A percentile compares a stretch with the other conserved stretches of the same genome.
These are phyloP conservation scores for Salmo trutta DNA, from an alignment of 2,797 vertebrate species.

Conservation along the genomic window DNA sequence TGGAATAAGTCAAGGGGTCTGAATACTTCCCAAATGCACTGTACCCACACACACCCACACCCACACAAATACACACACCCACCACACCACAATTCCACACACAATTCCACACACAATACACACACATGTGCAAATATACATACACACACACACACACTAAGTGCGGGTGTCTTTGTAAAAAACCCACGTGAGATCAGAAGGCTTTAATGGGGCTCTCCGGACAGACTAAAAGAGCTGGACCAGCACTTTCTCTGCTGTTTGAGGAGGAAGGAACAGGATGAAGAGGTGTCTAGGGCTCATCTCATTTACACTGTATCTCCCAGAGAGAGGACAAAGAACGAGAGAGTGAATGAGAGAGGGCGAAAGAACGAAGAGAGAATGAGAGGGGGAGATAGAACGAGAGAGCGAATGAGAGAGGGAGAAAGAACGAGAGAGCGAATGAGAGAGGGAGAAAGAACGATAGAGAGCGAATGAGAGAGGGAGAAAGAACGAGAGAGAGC, in stretches of 20 bases:
- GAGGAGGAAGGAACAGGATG: not conserved
- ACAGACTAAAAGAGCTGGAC: constrained; percentile 35
- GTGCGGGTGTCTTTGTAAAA: not conserved
- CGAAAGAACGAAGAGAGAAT: too few relatives aligned
- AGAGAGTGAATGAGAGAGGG: too few relatives aligned
- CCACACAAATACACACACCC: too few relatives aligned
- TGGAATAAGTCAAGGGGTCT: too few relatives aligned
- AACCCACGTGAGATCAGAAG: not conserved
- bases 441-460: constrained; percentile 13
- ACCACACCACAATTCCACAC: not conserved
- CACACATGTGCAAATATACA: not conserved
- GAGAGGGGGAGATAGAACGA: too few relatives aligned
- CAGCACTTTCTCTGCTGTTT: constrained; percentile 34
- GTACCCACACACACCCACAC: too few relatives aligned
- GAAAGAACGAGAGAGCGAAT: not conserved
- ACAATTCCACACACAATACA: not conserved
- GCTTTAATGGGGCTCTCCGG: constrained; percentile 31
- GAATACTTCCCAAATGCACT: too few relatives aligned
- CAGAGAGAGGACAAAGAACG: not conserved
- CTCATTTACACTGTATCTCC: not conserved
- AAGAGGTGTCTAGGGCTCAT: constrained; percentile 1
- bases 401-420: not conserved
- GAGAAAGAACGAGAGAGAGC: not conserved
- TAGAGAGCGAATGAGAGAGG: constrained; percentile 11
- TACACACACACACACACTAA: too few relatives aligned